A percentile compares a stretch with the other conserved stretches of the same genome.
These are phyloP conservation scores for Uropsilus gracilis DNA, from an alignment of 2,113 vertebrate species.

Conservation along the genomic window DNA sequence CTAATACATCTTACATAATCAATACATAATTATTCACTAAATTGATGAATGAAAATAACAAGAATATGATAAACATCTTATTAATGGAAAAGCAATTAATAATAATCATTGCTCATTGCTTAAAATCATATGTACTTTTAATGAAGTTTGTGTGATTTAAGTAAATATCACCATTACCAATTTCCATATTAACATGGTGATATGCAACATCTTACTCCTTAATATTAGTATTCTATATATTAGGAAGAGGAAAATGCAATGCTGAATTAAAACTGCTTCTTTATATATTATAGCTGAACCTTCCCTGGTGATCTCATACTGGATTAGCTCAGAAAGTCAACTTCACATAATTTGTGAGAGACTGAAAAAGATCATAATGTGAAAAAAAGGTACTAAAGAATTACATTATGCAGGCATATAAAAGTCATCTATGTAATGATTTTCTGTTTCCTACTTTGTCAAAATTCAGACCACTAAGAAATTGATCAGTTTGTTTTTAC, in stretches of 20 bases:
- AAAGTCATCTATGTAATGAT: background rate
- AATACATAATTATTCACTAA: background rate
- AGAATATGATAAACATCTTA: background rate
- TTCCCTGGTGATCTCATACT: background rate
- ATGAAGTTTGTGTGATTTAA: slow-evolving; percentile 46
- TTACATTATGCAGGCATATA: background rate
- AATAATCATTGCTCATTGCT: background rate
- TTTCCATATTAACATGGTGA: slow-evolving; percentile 14
- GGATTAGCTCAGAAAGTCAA: background rate
- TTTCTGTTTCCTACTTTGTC: background rate
- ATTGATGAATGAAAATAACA: background rate
- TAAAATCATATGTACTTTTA: slow-evolving; percentile 35
- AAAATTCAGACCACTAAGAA: slow-evolving; percentile 38
- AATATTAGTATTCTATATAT: background rate
- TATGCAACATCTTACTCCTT: background rate
- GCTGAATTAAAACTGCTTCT: background rate
- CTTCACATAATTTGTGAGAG: background rate
- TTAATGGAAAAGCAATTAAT: background rate
- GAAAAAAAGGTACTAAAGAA: background rate
- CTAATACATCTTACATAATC: background rate
- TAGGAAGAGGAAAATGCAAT: background rate
- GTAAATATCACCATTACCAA: background rate
- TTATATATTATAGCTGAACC: background rate
- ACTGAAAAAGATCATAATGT: background rate
- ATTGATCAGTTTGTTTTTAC: background rate